These are phyloP conservation scores for Lobophora halterata DNA, from an alignment of 2,888 invertebrate genomes.

Conservation along the genomic window DNA sequence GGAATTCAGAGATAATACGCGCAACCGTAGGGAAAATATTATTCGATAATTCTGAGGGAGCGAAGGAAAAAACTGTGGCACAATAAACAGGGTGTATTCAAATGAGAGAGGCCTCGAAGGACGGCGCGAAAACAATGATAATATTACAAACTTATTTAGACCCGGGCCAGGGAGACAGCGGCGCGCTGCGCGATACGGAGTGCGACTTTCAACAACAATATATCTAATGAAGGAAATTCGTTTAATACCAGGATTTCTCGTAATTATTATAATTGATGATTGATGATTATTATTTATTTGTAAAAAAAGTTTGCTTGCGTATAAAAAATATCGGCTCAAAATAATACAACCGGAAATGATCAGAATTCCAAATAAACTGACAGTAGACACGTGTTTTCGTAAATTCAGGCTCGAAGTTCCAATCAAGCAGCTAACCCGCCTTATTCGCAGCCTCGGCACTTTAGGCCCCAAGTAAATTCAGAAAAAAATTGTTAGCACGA, in stretches of 20 bases:
- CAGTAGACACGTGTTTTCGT: no score
- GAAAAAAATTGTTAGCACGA: conserved; percentile 58
- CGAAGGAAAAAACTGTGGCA: conserved; percentile 51
- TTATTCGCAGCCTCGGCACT: conserved; percentile 39
- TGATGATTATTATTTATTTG: no score
- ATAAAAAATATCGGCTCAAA: no score
- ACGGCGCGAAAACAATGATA: conserved; percentile 69
- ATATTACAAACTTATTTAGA: conserved; percentile 75
- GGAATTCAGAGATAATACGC: conserved; percentile 60
- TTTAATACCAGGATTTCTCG: no score
- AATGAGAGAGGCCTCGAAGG: conserved; percentile 60
- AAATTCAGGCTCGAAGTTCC: no score
- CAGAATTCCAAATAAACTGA: no score
- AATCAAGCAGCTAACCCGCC: no score
- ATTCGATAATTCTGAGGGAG: conserved; percentile 65
- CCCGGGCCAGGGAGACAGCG: conserved; percentile 43
- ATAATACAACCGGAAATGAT: no score
- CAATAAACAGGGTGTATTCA: conserved; percentile 76
- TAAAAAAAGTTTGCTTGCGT: no score
- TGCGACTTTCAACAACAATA: no score
- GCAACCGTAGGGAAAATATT: conserved; percentile 62
- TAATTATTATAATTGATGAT: no score
- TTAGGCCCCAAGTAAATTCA: conserved; percentile 52
- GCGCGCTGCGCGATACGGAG: neutral
- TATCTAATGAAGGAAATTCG: no score